Evolutionary conservation across 2,113 vertebrate species (phyloP), one percentile per base, ranked within the genome.

Genomic region (Chaetodon auriga): DNA sequence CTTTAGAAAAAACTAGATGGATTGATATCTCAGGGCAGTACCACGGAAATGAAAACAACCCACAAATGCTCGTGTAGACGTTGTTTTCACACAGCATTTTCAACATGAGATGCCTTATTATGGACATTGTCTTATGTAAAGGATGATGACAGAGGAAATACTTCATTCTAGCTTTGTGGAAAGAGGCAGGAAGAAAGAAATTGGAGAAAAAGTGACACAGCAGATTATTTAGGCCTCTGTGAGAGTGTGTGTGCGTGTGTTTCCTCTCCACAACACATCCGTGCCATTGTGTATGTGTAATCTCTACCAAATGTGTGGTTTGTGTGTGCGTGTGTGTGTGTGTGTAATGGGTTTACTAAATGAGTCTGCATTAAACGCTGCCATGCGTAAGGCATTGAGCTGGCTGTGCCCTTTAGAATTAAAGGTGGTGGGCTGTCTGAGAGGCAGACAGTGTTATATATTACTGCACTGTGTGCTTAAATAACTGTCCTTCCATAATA

Each of bases 401-500:
- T 46, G 80, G 35, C 64, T 73, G 55, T 84, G 89, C 45, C 86
- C 86, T 91, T 90, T 89, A 78, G 80, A 87, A 82, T 84, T 78
- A 78, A 80, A 86, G 75, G 57, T 49, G 68, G 19, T 45, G 54
- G 53, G 58, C 63, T 64, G 48, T 63, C 76, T 73, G 49, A 70
- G 16, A 71, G 80, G 88, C 83, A 86, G 89, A 87, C 85, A 75
- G 78, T 48, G 30, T 84, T 71, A 82, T 82, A 25, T 71, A 89
- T 90, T 86, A 89, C 90, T 80, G 72, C 70, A 78, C 62, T 79
- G 66, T 76, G 81, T 83, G 81, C 93, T 92, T 93, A 90, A 96
- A 95, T 93, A 95, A 94, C 91, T 90, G 83, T 87, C 93, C 90
- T 88, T 92, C 60, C 83, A 94, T 96, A 96, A 96, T 96, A 64